A percentile compares a stretch with the other conserved stretches of the same genome.
phyloP scores from a whole-genome alignment of 2,113 vertebrate species.

The Prionailurus viverrinus region DNA sequence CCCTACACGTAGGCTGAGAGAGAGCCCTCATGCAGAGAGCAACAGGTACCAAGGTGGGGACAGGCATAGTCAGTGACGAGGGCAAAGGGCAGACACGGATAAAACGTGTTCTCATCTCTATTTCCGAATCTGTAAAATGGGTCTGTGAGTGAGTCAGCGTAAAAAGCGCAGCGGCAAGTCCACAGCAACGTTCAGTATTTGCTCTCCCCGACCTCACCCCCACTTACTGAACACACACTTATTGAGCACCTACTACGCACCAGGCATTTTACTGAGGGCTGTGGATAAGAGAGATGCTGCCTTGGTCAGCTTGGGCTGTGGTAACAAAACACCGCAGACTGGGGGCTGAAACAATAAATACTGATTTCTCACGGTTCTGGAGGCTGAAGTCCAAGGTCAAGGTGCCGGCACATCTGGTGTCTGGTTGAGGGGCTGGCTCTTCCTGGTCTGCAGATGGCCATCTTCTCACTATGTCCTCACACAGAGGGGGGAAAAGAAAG shows the following conservation, averaged over 20 bases:
- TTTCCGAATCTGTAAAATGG: not conserved
- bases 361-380: not conserved
- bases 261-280: not conserved
- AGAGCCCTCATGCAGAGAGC: not conserved
- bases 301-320: not conserved
- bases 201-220: not conserved
- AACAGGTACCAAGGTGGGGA: not conserved
- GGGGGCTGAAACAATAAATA: not conserved
- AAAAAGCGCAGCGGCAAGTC: not conserved
- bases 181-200: not conserved
- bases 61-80: not conserved
- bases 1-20: not conserved
- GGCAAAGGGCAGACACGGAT: no score
- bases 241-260: not conserved
- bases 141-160: not conserved
- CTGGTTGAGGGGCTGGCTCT: not conserved
- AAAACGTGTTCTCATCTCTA: not conserved
- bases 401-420: not conserved
- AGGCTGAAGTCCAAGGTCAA: not conserved
- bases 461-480: not conserved
- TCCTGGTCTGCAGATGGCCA: not conserved
- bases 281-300: not conserved
- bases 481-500: not conserved
- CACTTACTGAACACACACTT: not conserved
- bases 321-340: not conserved